Evolutionary conservation across 2,797 vertebrate species (phyloP), one percentile per base, ranked within the genome.

Genomic region (Sebastes jordani): DNA sequence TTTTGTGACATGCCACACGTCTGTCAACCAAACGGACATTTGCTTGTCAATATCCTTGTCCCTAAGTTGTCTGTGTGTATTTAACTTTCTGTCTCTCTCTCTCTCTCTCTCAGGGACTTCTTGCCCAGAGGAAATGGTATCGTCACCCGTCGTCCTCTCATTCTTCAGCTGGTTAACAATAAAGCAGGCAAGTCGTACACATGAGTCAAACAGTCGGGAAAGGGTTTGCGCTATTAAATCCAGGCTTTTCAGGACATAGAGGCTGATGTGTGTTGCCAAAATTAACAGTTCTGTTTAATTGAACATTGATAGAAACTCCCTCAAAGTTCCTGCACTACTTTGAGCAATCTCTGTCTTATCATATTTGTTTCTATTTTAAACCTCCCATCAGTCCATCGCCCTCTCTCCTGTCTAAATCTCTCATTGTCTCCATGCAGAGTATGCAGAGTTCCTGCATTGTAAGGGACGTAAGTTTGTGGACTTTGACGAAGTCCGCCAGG

Each of bases 361-460:
- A 0, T 18, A 7, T 29, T 49, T 56, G 30, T 66, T 38, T 42
- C 29, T 27, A 23, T n/a, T 5, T 55, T 27, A 2, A 52, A 14
- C 49, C n/a, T 64, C 58, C 18, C 32, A 4, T 75, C 25, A 13
- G 9, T 66, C 46, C 0, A 10, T 29, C 13, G 4, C 34, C 29
- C 30, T 59, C 5, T 18, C 20, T 46, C 9, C 5, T 36, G 4
- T 64, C 36, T 68, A 9, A 34, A 64, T 67, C 23, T n/a, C 11
- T 34, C 22, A 3, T n/a, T 79, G 29, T 52, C 11, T 74, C 52
- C 67, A 3, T 83, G 22, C 81, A 99, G 98, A 99, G 75, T 97
- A 99, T 84, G 98, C 98, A 0, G 98, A 99, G 86, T 99, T 99
- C 92, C 93, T 99, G 86, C 98, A 99, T 94, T 98, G 97, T 91